Percentiles rank a stretch among this genome's conserved stretches.
These are phyloP conservation scores for Nephila pilipes DNA, from an alignment of 1,140 invertebrate genomes.

Conservation along the genomic window DNA sequence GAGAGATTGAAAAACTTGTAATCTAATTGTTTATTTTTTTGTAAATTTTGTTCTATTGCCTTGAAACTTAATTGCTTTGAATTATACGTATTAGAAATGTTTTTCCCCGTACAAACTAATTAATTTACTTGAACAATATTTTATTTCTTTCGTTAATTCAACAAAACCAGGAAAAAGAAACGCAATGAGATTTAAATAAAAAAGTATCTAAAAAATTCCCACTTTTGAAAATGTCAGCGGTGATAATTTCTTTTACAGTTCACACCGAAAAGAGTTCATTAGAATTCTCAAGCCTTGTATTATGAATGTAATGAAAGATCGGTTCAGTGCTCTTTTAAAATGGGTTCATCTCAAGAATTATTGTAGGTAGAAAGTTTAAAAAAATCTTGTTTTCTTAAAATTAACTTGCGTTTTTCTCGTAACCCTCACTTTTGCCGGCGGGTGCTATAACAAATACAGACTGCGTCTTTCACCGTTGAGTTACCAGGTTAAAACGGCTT, in stretches of 20 bases:
- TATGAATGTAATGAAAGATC: conserved; percentile 7
- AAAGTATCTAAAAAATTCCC: neutral
- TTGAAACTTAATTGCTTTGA: too few species aligned
- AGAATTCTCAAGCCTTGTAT: neutral
- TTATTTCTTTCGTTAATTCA: neutral
- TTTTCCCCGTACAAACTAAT: neutral
- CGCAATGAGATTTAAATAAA: neutral
- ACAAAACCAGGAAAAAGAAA: neutral
- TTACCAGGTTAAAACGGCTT: conserved; percentile 9
- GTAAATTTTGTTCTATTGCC: too few species aligned
- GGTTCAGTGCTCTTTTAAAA: conserved; percentile 24
- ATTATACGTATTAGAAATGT: too few species aligned
- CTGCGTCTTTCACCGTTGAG: conserved; percentile 19
- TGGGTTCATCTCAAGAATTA: neutral
- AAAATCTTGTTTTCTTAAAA: neutral
- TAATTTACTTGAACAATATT: neutral
- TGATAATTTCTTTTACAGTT: neutral
- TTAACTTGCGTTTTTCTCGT: conserved; percentile 11
- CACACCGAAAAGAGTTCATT: conserved; percentile 34
- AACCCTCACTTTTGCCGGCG: neutral
- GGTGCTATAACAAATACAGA: neutral
- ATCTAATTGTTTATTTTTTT: too few species aligned
- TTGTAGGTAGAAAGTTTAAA: conserved; percentile 29
- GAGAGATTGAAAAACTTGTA: too few species aligned
- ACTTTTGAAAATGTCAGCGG: neutral